Base-by-base conservation (phyloP, 2,797 vertebrate genomes). In the Sus cebifrons region DNA sequence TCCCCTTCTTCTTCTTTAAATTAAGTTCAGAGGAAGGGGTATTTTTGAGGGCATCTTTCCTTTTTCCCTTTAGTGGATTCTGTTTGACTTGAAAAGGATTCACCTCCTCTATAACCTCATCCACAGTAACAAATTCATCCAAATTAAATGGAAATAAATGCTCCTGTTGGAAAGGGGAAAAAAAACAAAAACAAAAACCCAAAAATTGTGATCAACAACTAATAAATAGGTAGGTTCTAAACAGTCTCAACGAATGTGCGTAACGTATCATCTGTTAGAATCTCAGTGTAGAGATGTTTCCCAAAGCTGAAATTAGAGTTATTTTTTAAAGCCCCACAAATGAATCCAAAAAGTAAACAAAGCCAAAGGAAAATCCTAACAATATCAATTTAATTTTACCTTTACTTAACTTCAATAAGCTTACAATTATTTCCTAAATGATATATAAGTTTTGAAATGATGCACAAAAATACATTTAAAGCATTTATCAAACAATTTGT, bases 101-200 rank as follows among this genome's bases (percentile, higher is more conserved):
- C 0, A 82, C 62, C 6, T 98, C 98, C n/a, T 99, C 99, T 14
- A 98, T 96, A 2, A 99, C 99, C 97, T 99, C 99, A 81, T 99
- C 99, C 96, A 99, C 99, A 0, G 99, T 99, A 60, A 99, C 99
- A 97, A 99, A 99, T 95, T 99, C 99, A 25, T 99, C 99, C 97
- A 99, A 98, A 98, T 99, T 99, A 64, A 99, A 99, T 0, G 99
- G 98, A 73, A 99, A 97, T 3, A 96, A 79, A 25, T 98, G 98
- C n/a, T 98, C 97, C 21, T 99, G 98, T 97, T 98, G 54, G 58
- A 36, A 94, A 94, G 9, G 8, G 8, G 4, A 67, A 96, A 94
- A 78, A 94, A 36, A 36, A 67, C 96, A 94, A 78, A 94, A 29
- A 29, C n/a, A 90, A 81, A 92, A 56, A 68, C 25, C 60, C 70